A percentile compares a stretch with the other conserved stretches of the same genome.
These are phyloP conservation scores for Eulemur macaco DNA, from an alignment of 2,113 vertebrate genomes.

Conservation along the genomic window DNA sequence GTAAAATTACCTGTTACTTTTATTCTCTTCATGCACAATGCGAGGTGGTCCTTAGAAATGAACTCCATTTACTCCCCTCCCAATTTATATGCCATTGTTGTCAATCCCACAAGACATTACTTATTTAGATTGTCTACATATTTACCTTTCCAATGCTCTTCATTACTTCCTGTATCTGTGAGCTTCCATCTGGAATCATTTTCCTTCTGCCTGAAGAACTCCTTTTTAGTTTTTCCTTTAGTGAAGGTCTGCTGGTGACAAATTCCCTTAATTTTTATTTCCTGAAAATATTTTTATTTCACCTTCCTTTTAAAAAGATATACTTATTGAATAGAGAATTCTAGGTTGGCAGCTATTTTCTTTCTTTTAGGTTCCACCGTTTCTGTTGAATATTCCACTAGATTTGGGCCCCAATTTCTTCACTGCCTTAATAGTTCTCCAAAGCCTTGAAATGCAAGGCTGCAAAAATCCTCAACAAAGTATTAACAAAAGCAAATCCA, in stretches of 20 bases:
- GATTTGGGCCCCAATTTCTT: slow-evolving; percentile 6
- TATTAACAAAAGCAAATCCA: neutral
- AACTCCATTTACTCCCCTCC: slow-evolving; percentile 31
- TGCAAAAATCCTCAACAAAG: neutral
- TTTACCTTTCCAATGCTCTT: slow-evolving; percentile 45
- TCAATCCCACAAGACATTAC: neutral
- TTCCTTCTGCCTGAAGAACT: slow-evolving; percentile 58
- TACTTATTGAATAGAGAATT: slow-evolving; percentile 46
- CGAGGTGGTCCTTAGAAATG: neutral
- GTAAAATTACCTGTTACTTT: neutral
- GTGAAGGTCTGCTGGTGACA: slow-evolving; percentile 41
- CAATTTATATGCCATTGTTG: neutral
- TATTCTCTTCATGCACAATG: slow-evolving; percentile 16
- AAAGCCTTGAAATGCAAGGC: slow-evolving; percentile 17
- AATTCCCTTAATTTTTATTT: slow-evolving; percentile 55
- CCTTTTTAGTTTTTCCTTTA: slow-evolving; percentile 51
- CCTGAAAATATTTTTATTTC: slow-evolving; percentile 58
- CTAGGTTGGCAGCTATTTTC: slow-evolving; percentile 10
- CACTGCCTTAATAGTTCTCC: neutral
- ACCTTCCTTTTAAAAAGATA: slow-evolving; percentile 37
- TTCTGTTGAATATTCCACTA: slow-evolving; percentile 17
- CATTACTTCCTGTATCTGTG: slow-evolving; percentile 44
- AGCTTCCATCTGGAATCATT: slow-evolving; percentile 53
- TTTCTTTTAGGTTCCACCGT: slow-evolving; percentile 22
- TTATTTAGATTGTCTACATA: neutral